Percentiles rank a stretch among this genome's conserved stretches.
Evolutionary conservation across 2,797 vertebrate genomes (phyloP).

Genomic region (Ceryle rudis): DNA sequence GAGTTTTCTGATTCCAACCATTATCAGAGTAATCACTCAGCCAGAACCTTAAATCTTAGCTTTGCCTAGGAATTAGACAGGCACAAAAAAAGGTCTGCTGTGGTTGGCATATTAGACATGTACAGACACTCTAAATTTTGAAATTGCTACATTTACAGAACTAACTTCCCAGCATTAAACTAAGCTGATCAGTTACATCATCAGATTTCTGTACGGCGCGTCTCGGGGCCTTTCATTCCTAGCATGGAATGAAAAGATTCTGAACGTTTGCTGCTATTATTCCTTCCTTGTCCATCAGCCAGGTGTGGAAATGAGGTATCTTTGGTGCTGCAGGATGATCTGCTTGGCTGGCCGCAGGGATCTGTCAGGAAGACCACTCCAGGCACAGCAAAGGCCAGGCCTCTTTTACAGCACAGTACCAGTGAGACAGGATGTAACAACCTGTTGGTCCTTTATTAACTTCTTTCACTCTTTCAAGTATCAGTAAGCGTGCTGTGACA

Average conservation of each 20-base stretch:
- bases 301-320: not conserved
- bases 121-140: not conserved
- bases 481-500: not conserved
- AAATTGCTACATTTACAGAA: not conserved
- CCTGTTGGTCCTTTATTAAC: not conserved
- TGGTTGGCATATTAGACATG: not conserved
- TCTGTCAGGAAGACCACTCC: not conserved
- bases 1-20: not conserved
- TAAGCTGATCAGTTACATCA: not conserved
- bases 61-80: not conserved
- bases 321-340: not conserved
- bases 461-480: constrained; percentile 22
- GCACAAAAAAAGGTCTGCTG: not conserved
- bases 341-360: not conserved
- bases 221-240: not conserved
- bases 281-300: not conserved
- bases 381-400: not conserved
- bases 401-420: not conserved
- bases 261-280: not conserved
- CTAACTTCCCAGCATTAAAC: not conserved
- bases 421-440: not conserved
- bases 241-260: not conserved
- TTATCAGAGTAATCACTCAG: not conserved
- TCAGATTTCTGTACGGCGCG: not conserved
- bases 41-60: not conserved